Evolutionary conservation across 2,113 vertebrate genomes (phyloP), one percentile per base, ranked within the genome.

Genomic region (Thunnus maccoyii): DNA sequence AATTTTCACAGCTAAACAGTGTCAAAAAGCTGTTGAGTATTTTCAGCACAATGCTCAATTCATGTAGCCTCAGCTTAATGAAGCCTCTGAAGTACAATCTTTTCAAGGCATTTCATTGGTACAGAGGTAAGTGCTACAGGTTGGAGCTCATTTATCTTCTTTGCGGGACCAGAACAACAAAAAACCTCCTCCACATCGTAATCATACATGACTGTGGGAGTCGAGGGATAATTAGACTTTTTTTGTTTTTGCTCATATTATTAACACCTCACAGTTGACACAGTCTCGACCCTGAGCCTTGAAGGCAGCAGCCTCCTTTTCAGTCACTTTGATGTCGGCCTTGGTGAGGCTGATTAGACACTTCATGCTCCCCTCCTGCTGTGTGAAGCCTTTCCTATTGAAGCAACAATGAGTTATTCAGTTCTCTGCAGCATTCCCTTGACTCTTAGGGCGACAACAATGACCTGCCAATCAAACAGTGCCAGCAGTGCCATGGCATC

Each of bases 371-470:
- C 51, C 48, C 72, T 67, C 72, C 78, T 50, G 71, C 68, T 66
- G 80, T 0, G 54, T 1, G 63, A 84, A 1, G 60, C 66, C 50
- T 30, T 69, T 52, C 9, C 71, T 46, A 48, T 20, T 44, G 41
- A 65, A 80, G n/a, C 51, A 36, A 73, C 80, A 72, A 36, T 16
- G 70, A 71, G 80, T 54, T 30, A n/a, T 57, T 86, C 66, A 51
- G 27, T 13, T 4, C 76, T 32, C 51, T 16, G 71, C 18, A 63
- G 58, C 48, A 25, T 3, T n/a, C 41, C 1, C 3, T 0, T 12
- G 22, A 20, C 69, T 69, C 41, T 27, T 0, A 4, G 3, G 16
- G 36, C 4, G 3, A 68, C 13, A n/a, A 17, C 3, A 30, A 17
- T 22, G 71, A 65, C 71, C 57, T 63, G 80, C 56, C 78, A 69